phyloP scores from a whole-genome alignment of 1,140 invertebrate species.

The Mya arenaria region DNA sequence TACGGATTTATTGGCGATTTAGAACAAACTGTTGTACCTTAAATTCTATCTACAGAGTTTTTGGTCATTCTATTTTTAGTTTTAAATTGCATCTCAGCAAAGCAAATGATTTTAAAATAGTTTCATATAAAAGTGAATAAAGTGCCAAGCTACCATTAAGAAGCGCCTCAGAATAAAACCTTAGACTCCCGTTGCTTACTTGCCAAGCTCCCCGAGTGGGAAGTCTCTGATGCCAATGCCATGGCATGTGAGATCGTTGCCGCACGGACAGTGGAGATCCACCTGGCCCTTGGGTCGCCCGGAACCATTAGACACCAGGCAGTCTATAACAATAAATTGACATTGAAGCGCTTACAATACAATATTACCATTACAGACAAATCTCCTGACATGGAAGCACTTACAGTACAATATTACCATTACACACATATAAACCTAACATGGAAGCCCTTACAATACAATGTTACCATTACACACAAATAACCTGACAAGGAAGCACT shows the following conservation, averaged over 20 bases:
- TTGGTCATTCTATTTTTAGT: background rate
- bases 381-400: background rate
- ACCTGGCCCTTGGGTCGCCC: background rate
- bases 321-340: background rate
- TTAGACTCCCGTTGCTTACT: background rate
- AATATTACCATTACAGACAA: background rate
- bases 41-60: background rate
- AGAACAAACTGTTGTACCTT: background rate
- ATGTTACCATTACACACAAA: background rate
- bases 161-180: background rate
- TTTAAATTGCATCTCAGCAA: background rate
- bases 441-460: background rate
- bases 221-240: background rate
- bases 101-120: background rate
- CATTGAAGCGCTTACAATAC: background rate
- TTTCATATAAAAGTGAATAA: background rate
- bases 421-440: background rate
- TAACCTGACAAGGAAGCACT: too few species aligned
- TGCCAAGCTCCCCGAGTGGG: background rate
- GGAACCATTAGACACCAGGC: background rate
- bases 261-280: background rate
- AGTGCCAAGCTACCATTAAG: background rate
- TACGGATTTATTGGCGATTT: background rate
- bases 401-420: background rate
- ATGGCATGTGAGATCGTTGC: background rate